A percentile compares a stretch with the other conserved stretches of the same genome.
Conservation (phyloP, 1,140 invertebrate genomes). For the Olivierus martensii region DNA sequence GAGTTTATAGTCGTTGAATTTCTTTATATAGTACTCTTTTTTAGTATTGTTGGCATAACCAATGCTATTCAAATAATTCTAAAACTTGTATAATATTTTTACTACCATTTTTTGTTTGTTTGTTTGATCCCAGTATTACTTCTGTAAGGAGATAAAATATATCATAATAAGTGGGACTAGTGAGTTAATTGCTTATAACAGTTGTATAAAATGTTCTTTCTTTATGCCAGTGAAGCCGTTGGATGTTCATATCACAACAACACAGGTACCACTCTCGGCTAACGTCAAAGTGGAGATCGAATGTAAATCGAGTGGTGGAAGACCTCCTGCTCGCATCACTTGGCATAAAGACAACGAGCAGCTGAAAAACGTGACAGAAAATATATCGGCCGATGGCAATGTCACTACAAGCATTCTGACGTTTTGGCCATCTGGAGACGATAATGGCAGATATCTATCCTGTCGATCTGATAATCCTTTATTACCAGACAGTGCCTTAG, state of each 20-base stretch:
- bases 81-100: too few relatives aligned
- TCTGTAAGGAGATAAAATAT: too few relatives aligned
- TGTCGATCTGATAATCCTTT: slow-evolving; percentile 65
- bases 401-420: slow-evolving; percentile 17
- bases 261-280: slow-evolving; percentile 45
- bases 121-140: too few relatives aligned
- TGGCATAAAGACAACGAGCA: slow-evolving; percentile 60
- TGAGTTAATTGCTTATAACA: too few relatives aligned
- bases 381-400: slow-evolving; percentile 16
- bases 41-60: too few relatives aligned
- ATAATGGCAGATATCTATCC: slow-evolving; percentile 62
- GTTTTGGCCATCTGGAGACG: slow-evolving; percentile 48
- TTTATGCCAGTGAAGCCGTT: slow-evolving; percentile 53
- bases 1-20: slow-evolving; percentile 34
- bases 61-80: too few relatives aligned
- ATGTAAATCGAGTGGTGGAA: slow-evolving; percentile 66
- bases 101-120: too few relatives aligned
- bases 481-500: slow-evolving; percentile 41
- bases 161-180: too few relatives aligned
- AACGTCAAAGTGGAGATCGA: slow-evolving; percentile 59
- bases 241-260: slow-evolving; percentile 53
- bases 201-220: too few relatives aligned
- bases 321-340: slow-evolving; percentile 68
- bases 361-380: slow-evolving; percentile 11
- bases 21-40: not conserved